Percentiles rank a stretch among this genome's conserved stretches.
Evolutionary conservation across 2,113 vertebrate species (phyloP).

Genomic region (Sturnira hondurensis): DNA sequence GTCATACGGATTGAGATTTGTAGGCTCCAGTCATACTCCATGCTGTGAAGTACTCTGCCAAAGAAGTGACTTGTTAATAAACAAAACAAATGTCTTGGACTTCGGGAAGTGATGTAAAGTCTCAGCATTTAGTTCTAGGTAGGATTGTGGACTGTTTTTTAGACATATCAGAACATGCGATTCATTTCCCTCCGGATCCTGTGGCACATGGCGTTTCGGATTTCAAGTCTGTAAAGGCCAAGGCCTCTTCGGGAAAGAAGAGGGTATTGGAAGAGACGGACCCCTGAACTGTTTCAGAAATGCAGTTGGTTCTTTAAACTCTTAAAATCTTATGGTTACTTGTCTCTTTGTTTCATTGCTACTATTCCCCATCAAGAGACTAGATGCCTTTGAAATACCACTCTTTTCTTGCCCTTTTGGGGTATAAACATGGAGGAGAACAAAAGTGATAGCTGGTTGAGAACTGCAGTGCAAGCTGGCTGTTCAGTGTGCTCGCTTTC

Average conservation of each 20-base stretch:
- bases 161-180: not conserved
- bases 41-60: conserved; percentile 26
- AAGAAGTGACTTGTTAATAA: conserved; percentile 61
- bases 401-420: not conserved
- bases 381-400: not conserved
- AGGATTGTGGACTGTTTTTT: not conserved
- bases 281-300: not conserved
- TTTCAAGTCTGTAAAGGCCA: not conserved
- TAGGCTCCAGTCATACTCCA: conserved; percentile 3
- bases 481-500: not conserved
- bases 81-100: conserved; percentile 29
- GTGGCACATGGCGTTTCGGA: not conserved
- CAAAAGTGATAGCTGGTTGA: not conserved
- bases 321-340: not conserved
- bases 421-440: not conserved
- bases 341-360: not conserved
- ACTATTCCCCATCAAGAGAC: not conserved
- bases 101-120: conserved; percentile 10
- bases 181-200: not conserved
- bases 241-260: not conserved
- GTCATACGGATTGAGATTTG: conserved; percentile 8
- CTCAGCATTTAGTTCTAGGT: conserved; percentile 8
- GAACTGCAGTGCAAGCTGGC: not conserved
- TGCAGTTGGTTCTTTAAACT: not conserved
- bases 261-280: not conserved